Base-by-base conservation (phyloP, 2,888 invertebrate species). In the Druceiella hillmani region DNA sequence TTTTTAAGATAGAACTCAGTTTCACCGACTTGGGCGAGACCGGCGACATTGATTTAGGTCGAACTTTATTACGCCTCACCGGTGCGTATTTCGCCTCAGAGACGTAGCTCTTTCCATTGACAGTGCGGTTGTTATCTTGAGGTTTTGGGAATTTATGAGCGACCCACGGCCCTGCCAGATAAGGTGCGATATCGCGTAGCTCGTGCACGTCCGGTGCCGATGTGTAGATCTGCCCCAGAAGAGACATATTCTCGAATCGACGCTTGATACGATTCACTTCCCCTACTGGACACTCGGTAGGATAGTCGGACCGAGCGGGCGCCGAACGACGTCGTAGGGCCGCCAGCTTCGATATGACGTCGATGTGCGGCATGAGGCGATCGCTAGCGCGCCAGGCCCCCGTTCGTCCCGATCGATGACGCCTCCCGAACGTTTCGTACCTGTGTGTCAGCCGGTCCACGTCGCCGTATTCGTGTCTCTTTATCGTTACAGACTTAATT, bases 331-430 rank as follows among this genome's bases (percentile, higher is more conserved):
- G 63, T 30, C 75, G 70, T 17, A 86, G 62, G 1, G 79, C 74
- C 0, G 88, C 89, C 37, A 87, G 77, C 64, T 90, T 89, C 50
- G 89, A 89, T 51, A 90, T 91, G n/a, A 90, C 81, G 52, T 90
- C 88, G 48, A 90, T 89, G 53, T 86, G 88, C 1, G 90, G 89
- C 88, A 90, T 89, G 46, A 80, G 80, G 9, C 87, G 75, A 55
- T 87, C 83, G 37, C 79, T 79, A 1, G 77, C 67, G 20, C 78
- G 71, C 17, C 85, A 63, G n/a, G 69, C 62, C 1, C 68, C 66
- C 11, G 68, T 55, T 24, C 64, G 58, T 45, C 67, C 56, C 6
- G 61, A 58, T 3, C 75, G 62, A 13, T 67, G 64, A 24, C 78
- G 57, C 17, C 76, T 61, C 1, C 60, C 59, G 3, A 65, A 62